Evolutionary conservation across 2,888 invertebrate species (phyloP), one percentile per base, ranked within the genome.

Genomic region (Caenorhabditis sp.): DNA sequence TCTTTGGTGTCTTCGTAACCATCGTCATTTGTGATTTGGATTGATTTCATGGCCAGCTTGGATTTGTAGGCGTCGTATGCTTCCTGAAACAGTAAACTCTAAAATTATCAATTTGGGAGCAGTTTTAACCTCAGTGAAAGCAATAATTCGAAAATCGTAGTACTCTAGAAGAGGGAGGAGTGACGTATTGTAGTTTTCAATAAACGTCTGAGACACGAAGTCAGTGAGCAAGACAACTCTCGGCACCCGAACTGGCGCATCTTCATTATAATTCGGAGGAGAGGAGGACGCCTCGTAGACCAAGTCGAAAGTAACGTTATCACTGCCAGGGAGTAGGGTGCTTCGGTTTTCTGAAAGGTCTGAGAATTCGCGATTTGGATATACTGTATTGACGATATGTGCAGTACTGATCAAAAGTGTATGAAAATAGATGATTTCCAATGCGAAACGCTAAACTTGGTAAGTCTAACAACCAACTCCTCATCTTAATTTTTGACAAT

Each of bases 181-280:
- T 1, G 81, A 70, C 5, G 35, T 31, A 22, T 84, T 85, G 68
- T 85, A 86, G 16, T 66, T 63, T n/a, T 73, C 47, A 44, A 86
- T 63, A 59, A 86, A 84, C 10, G 5, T 56, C 69, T 85, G 26
- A 4, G 89, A 89, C 1, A 82, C 87, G 41, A 80, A 89, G 54
- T 89, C 89, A 14, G 89, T 87, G 26, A 89, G 73, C 19, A 89
- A 80, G 10, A 82, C 80, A 26, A 89, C 80, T 41, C 81, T 59
- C 0, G 88, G 88, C 0, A 44, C 41, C 16, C 41, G 61, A 14
- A 73, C 76, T n/a, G 24, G 19, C 26, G 41, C 70, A 26, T 77
- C 73, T 19, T 76, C 84, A 35, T 73, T 73, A 54, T 76, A 76
- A 12, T n/a, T 24, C 10, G 69, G 64, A n/a, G 80, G 51, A 12